phyloP scores from a whole-genome alignment of 2,113 vertebrate species.

The Sorex fumeus region DNA sequence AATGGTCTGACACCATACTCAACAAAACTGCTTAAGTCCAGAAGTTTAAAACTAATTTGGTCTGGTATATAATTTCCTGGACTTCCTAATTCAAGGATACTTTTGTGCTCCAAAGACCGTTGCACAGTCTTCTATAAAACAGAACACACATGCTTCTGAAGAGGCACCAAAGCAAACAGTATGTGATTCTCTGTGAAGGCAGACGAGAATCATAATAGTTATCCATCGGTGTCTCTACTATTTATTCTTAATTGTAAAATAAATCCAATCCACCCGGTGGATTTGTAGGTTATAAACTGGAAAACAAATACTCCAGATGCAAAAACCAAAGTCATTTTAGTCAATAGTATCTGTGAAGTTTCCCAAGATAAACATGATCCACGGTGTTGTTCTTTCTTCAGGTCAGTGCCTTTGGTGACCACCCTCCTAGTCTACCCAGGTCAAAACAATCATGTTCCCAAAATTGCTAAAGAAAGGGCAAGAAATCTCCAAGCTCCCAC shows the following conservation, averaged over 20 bases:
- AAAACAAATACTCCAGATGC: neutral
- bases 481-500: conserved; percentile 62
- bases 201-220: neutral
- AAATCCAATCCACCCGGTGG: neutral
- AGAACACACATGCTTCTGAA: neutral
- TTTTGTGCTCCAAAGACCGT: neutral
- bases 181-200: neutral
- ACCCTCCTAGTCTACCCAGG: conserved; percentile 26
- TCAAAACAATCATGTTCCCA: conserved; percentile 63
- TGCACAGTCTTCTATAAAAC: neutral
- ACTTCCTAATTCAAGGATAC: conserved; percentile 42
- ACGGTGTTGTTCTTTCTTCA: conserved; percentile 62
- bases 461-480: conserved; percentile 48
- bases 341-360: conserved; percentile 31
- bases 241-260: conserved; percentile 41
- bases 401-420: conserved; percentile 50
- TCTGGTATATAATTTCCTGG: conserved; percentile 81
- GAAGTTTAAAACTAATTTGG: conserved; percentile 80
- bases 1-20: conserved; percentile 78
- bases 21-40: conserved; percentile 80
- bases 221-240: conserved; percentile 1
- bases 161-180: neutral
- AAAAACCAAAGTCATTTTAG: conserved; percentile 49
- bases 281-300: neutral
- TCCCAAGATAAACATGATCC: conserved; percentile 56